A percentile compares a stretch with the other conserved stretches of the same genome.
Evolutionary conservation across 2,888 invertebrate species (phyloP).

Genomic region (Mystacides longicornis): DNA sequence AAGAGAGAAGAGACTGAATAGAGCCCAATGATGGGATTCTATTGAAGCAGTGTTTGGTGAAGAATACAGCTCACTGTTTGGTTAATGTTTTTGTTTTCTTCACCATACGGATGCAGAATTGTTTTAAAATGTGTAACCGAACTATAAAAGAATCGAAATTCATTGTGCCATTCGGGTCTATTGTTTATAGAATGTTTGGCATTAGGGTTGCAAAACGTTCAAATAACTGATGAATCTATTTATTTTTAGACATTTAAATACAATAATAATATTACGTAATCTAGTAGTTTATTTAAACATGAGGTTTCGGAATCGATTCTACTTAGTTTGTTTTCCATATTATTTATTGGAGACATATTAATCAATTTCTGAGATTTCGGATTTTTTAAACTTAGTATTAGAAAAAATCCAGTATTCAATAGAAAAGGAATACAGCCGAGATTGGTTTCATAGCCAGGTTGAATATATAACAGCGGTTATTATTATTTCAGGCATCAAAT

Average conservation of each 20-base stretch:
- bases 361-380: too few species aligned
- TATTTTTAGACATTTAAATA: background rate
- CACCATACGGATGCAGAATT: constrained; percentile 21
- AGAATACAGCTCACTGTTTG: constrained; percentile 11
- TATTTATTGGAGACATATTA: too few species aligned
- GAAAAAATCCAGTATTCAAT: too few species aligned
- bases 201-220: background rate
- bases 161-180: background rate
- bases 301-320: too few species aligned
- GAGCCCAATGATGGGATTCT: constrained; percentile 18
- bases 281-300: too few species aligned
- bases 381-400: too few species aligned
- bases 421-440: too few species aligned
- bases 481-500: too few species aligned
- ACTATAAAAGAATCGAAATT: constrained; percentile 13
- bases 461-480: too few species aligned
- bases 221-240: too few species aligned
- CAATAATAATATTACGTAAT: background rate
- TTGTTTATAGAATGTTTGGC: constrained; percentile 4
- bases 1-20: constrained; percentile 12
- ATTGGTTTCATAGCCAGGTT: too few species aligned
- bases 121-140: constrained; percentile 19
- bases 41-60: constrained; percentile 8
- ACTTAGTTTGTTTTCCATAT: too few species aligned
- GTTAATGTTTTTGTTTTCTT: constrained; percentile 16